Base-by-base conservation (phyloP, 2,113 vertebrate species). In the Empidonax traillii region DNA sequence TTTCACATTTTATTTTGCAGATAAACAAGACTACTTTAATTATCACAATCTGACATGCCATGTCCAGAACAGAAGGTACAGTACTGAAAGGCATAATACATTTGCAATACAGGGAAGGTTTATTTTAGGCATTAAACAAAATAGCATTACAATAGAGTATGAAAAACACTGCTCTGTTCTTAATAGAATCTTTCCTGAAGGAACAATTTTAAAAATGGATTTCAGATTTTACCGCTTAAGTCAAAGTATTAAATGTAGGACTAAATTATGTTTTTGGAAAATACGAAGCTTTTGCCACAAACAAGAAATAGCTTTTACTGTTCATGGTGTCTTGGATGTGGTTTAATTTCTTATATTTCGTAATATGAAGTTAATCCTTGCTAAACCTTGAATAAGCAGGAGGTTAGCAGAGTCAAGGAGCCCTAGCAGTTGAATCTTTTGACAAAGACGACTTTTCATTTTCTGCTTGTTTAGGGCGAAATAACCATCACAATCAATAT, bases 1-100 rank as follows among this genome's bases (percentile, higher is more conserved):
- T 17, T 92, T 88, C 80, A 85, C 13, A n/a, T 63, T 96, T 95
- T 95, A 86, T 90, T 90, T 88, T 96, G 76, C 44, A 78, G 53
- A 81, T 65, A 93, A 95, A 93, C 33, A 91, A 87, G 67, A 73
- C 15, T 62, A 47, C 31, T 79, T 96, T 92, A 92, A 90, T 82
- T 85, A 69, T 16, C 28, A 27, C 13, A 12, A 63, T 75, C 47
- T 89, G 61, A 79, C 44, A 77, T 33, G 15, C 11, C 56, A 47
- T 62, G 43, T 91, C 51, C 55, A 95, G 63, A 88, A 88, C 39
- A 76, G 35, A 94, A 90, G 27, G 8, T 59, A 68, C 27, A 66
- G n/a, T 65, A 77, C 30, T 68, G 72, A 61, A 81, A 96, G 39
- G 25, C 61, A 44, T 39, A 93, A 93, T 59, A 65, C 10, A 85